These are phyloP conservation scores for Planiliza haematocheilus DNA, from an alignment of 2,113 vertebrate species.

Conservation along the genomic window DNA sequence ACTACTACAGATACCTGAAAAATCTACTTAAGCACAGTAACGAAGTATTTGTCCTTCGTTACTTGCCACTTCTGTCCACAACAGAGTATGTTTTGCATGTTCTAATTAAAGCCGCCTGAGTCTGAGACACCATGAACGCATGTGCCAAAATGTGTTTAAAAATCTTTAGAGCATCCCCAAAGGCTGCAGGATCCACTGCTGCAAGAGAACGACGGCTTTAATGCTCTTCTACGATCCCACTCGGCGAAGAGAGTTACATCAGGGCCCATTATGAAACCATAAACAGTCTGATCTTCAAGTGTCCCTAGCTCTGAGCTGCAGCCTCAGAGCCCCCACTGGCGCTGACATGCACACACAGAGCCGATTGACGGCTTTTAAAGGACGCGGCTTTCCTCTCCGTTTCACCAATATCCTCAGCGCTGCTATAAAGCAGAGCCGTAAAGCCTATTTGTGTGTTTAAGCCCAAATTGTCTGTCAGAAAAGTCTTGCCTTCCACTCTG, in stretches of 20 bases:
- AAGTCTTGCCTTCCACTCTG: constrained; percentile 1
- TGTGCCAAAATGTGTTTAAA: too few species aligned
- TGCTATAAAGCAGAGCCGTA: constrained; percentile 46
- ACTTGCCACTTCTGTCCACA: too few species aligned
- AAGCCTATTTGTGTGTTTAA: constrained; percentile 41
- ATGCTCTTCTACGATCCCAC: not conserved
- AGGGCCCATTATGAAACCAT: constrained; percentile 3
- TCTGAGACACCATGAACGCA: too few species aligned
- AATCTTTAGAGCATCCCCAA: too few species aligned
- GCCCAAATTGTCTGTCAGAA: constrained; percentile 36
- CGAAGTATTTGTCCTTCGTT: too few species aligned
- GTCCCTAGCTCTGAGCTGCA: constrained; percentile 9
- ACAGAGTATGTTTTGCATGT: too few species aligned
- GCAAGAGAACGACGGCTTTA: not conserved
- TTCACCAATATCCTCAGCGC: constrained; percentile 33
- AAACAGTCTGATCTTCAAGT: constrained; percentile 14
- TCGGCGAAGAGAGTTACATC: constrained; percentile 6
- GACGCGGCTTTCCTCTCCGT: constrained; percentile 20
- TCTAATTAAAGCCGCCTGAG: too few species aligned
- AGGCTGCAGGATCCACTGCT: too few species aligned
- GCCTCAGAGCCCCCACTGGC: constrained; percentile 8
- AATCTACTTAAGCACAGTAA: too few species aligned
- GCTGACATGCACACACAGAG: not conserved
- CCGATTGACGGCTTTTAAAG: constrained; percentile 9
- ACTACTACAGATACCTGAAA: too few species aligned